Percentiles rank a stretch among this genome's conserved stretches.
Evolutionary conservation across 2,797 vertebrate genomes (phyloP).

Genomic region (Pangasius macronema): DNA sequence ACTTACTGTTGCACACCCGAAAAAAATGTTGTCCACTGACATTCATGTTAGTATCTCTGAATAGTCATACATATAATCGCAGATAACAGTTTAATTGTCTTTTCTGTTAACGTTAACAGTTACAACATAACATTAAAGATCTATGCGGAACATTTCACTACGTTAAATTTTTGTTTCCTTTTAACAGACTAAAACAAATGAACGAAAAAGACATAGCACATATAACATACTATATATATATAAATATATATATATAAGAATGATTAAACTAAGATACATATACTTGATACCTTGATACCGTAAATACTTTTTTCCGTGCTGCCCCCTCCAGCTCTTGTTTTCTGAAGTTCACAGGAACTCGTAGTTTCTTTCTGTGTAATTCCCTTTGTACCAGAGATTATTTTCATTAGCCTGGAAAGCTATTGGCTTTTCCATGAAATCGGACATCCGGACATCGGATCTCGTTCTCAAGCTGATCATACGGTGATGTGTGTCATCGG

Average conservation of each 20-base stretch:
- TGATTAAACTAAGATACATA: background rate
- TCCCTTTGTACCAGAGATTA: background rate
- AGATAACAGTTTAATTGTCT: background rate
- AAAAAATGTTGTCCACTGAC: background rate
- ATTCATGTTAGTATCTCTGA: background rate
- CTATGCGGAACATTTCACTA: background rate
- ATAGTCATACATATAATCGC: background rate
- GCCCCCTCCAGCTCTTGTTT: background rate
- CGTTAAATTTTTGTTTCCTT: background rate
- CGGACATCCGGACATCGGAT: background rate
- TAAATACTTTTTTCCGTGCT: background rate
- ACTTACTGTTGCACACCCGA: background rate
- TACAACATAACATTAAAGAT: background rate
- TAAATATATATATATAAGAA: no score
- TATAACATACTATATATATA: background rate
- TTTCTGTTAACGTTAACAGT: background rate
- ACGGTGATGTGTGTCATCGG: background rate
- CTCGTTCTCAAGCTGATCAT: background rate
- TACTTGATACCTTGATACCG: background rate
- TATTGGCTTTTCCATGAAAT: conserved; percentile 5
- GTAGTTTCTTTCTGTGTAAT: background rate
- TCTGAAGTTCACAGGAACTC: background rate
- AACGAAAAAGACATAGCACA: background rate
- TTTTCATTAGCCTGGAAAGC: background rate
- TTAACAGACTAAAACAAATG: background rate